Percentiles rank a stretch among this genome's conserved stretches.
These are phyloP conservation scores for Melanotaenia maccullochi DNA, from an alignment of 2,797 vertebrate species.

Conservation along the genomic window DNA sequence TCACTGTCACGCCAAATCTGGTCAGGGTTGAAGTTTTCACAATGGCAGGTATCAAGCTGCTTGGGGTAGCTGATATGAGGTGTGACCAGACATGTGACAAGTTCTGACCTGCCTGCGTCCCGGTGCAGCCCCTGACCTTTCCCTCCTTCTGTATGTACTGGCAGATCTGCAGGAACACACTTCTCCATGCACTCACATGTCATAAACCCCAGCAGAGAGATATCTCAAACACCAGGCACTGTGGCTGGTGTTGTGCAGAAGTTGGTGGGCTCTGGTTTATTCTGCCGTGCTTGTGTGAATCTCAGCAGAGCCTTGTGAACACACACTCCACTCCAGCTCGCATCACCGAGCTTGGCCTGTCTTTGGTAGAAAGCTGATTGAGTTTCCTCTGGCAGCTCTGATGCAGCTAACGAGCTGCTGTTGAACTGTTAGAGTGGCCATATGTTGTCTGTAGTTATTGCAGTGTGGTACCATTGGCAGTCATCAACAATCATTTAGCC, in stretches of 20 bases:
- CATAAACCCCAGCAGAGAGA: conserved; percentile 13
- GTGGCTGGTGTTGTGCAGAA: conserved; percentile 18
- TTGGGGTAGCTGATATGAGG: conserved; percentile 48
- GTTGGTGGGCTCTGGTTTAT: conserved; percentile 49
- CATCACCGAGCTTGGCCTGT: conserved; percentile 21
- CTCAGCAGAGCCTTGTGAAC: conserved; percentile 67
- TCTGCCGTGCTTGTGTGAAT: conserved; percentile 59
- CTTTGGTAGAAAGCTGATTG: conserved; percentile 9
- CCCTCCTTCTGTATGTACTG: conserved; percentile 13
- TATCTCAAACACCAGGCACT: conserved; percentile 7
- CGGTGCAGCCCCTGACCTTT: conserved; percentile 49
- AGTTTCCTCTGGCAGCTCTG: background rate
- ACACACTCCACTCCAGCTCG: conserved; percentile 30
- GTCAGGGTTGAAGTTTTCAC: conserved; percentile 63
- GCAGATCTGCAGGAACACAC: conserved; percentile 11
- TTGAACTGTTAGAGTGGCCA: background rate
- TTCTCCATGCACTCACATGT: background rate
- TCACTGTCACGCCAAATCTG: conserved; percentile 60
- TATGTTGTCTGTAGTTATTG: conserved; percentile 10
- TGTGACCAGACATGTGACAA: conserved; percentile 53
- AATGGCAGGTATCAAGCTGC: conserved; percentile 62
- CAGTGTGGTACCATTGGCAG: background rate
- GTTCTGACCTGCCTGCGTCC: conserved; percentile 26
- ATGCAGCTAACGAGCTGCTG: conserved; percentile 6
- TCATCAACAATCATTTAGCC: background rate